Base-by-base conservation (phyloP, 2,113 vertebrate species). In the Gopherus evgoodei region DNA sequence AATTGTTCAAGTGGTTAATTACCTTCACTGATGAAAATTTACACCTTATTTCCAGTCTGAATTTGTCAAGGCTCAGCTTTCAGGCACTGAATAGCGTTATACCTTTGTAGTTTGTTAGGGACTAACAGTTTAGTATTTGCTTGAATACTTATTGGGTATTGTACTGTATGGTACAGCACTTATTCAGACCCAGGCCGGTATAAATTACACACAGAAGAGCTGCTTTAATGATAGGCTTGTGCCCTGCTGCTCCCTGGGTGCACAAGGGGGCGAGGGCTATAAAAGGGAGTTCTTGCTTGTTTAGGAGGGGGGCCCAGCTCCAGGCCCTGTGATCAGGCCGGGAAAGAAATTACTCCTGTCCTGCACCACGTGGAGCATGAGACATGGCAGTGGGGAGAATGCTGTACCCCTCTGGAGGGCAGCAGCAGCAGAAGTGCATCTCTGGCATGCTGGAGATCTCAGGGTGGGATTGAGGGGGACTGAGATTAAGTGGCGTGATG, bases 101-200 rank as follows among this genome's bases (percentile, higher is more conserved):
- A n/a, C 35, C 62, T 69, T 17, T n/a, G 35, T 19, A 62, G 29
- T 62, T 35, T 69, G 62, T 57, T 90, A 89, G 90, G 87, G 95
- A 87, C 57, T 86, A 31, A 90, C 44, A 44, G 6, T 44, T 44
- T 44, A 44, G 44, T 44, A 21, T 53, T 93, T 90, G 88, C 90
- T 93, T 8, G 57, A 92, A 50, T 92, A 84, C 44, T 94, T 86
- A 50, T 31, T 38, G 29, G 81, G 47, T 0, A 1, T 78, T 76
- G 92, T 91, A 86, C 80, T 95, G 89, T 53, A 85, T 79, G 52
- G 65, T 83, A 42, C 0, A 0, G 62, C 88, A 56, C 38, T 86
- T 90, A 57, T 52, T 85, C 35, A 79, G 75, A 53, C 21, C 5
- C 42, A 86, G 53, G 44, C 11, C 38, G 0, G 1, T 76, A 44